Conservation (phyloP, 1,140 invertebrate genomes). For the Brachionus manjavacas region DNA sequence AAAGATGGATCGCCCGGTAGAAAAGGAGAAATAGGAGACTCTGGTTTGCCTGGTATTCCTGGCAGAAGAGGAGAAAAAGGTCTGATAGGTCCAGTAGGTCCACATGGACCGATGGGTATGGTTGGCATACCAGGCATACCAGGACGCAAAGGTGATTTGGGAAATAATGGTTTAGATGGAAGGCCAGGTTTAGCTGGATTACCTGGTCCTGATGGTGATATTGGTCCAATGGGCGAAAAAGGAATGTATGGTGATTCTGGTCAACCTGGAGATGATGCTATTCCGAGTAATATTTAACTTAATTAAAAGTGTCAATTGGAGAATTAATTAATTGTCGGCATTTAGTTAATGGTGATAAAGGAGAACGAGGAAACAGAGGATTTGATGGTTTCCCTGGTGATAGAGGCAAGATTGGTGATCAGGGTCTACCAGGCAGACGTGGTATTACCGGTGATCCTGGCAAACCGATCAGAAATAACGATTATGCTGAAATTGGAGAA, state of each 20-base stretch:
- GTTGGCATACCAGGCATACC: not conserved
- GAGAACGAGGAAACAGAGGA: conserved; percentile 18
- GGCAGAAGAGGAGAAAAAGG: conserved; percentile 33
- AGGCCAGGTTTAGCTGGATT: not conserved
- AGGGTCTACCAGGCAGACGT: not conserved
- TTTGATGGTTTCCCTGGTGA: not conserved
- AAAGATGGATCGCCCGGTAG: not conserved
- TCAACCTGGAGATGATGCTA: not conserved
- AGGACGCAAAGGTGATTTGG: not conserved
- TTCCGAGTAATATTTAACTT: not conserved
- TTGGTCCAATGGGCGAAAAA: not conserved
- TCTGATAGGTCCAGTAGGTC: conserved; percentile 35
- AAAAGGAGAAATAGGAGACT: not conserved
- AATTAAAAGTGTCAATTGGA: not conserved
- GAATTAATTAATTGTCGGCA: not conserved
- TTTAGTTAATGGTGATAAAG: conserved; percentile 8
- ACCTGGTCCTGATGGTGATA: not conserved
- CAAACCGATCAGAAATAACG: not conserved
- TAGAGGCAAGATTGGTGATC: not conserved
- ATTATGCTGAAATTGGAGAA: not conserved
- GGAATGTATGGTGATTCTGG: not conserved
- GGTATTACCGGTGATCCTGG: not conserved
- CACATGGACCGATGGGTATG: conserved; percentile 25
- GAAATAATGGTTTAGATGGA: conserved; percentile 18
- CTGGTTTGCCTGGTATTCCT: conserved; percentile 40